Conservation (phyloP, 2,113 vertebrate genomes). For the Lanius ludovicianus region DNA sequence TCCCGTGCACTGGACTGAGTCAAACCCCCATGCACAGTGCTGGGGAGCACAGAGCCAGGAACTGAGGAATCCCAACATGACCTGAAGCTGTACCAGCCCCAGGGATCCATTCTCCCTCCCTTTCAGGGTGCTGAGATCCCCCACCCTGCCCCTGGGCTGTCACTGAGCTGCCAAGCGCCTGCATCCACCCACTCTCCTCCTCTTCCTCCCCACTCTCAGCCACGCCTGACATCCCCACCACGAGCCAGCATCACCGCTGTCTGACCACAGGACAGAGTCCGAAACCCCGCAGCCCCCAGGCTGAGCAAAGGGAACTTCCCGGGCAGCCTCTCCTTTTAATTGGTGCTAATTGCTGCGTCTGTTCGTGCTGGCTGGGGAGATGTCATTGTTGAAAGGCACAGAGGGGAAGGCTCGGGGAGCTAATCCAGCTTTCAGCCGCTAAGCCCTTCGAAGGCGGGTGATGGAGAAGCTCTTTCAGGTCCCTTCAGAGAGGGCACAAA, state of each 20-base stretch:
- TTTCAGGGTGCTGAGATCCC: background rate
- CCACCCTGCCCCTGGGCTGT: background rate
- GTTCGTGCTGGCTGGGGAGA: slow-evolving; percentile 68
- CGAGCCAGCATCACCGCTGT: background rate
- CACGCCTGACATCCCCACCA: background rate
- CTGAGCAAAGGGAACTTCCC: slow-evolving; percentile 54
- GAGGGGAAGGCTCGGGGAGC: slow-evolving; percentile 52
- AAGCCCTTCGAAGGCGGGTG: slow-evolving; percentile 53
- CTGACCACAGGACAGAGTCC: background rate
- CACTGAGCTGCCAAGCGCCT: background rate
- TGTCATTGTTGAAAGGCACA: slow-evolving; percentile 68
- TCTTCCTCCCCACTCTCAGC: background rate
- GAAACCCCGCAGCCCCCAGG: background rate
- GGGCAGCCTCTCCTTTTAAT: slow-evolving; percentile 71
- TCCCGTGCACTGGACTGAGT: background rate
- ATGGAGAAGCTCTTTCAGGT: slow-evolving; percentile 58
- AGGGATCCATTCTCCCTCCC: background rate
- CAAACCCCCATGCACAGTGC: background rate
- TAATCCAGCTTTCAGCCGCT: slow-evolving; percentile 67
- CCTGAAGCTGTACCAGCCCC: background rate
- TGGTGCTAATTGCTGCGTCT: slow-evolving; percentile 75
- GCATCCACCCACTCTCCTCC: background rate
- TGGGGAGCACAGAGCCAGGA: background rate
- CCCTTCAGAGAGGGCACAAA: slow-evolving; percentile 64
- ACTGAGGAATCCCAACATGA: background rate